phyloP scores from a whole-genome alignment of 2,113 vertebrate genomes.

The Strix uralensis region DNA sequence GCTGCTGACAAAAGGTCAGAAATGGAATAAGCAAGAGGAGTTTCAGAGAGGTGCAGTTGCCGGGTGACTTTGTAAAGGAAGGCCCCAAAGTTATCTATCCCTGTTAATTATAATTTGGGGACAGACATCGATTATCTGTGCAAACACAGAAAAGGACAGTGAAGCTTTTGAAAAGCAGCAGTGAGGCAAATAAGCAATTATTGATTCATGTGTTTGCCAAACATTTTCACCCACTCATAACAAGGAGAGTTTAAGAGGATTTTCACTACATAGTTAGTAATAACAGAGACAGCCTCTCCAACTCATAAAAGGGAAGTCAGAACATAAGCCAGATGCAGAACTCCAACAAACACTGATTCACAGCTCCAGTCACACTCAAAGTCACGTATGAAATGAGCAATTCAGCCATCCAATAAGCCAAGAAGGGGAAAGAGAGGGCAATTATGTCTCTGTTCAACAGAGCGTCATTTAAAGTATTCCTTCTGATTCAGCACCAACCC shows the following conservation, averaged over 20 bases:
- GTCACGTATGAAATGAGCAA: constrained; percentile 65
- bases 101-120: constrained; percentile 15
- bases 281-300: constrained; percentile 68
- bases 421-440: not conserved
- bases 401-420: constrained; percentile 44
- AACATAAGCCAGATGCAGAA: constrained; percentile 62
- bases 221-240: constrained; percentile 51
- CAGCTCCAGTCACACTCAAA: constrained; percentile 67
- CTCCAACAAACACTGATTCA: constrained; percentile 79
- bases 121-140: constrained; percentile 29
- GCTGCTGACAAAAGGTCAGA: not conserved
- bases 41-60: not conserved
- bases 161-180: constrained; percentile 43
- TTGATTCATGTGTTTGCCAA: constrained; percentile 53
- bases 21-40: not conserved
- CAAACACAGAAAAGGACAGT: constrained; percentile 49
- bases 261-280: constrained; percentile 19
- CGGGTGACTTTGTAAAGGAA: constrained; percentile 33
- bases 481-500: constrained; percentile 71
- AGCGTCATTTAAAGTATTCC: constrained; percentile 40
- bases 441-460: constrained; percentile 63
- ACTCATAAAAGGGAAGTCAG: constrained; percentile 55
- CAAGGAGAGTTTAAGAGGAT: constrained; percentile 39
- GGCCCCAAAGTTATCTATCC: not conserved
- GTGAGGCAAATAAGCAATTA: constrained; percentile 68